Percentiles rank a stretch among this genome's conserved stretches.
phyloP scores from a whole-genome alignment of 1,140 invertebrate species.

The Aphis craccivora region DNA sequence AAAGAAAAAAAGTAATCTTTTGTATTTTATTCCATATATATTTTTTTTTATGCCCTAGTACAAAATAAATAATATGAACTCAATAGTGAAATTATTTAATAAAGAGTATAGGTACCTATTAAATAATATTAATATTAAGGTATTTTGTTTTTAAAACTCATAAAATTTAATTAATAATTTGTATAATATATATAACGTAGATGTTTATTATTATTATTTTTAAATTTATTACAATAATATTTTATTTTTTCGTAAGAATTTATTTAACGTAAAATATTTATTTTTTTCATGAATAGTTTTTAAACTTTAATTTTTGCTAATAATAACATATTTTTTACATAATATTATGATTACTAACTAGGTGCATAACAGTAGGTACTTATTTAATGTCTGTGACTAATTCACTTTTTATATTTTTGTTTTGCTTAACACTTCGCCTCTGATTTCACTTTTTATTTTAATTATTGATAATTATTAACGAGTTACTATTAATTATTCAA shows the following conservation, averaged over 20 bases:
- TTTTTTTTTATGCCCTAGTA: neutral
- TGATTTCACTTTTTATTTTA: neutral
- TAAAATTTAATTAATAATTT: neutral
- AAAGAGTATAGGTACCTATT: neutral
- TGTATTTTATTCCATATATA: neutral
- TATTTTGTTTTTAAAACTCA: neutral
- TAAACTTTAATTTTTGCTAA: neutral
- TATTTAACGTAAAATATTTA: neutral
- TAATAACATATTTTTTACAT: neutral
- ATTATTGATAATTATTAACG: neutral
- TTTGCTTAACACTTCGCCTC: neutral
- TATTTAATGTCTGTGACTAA: neutral
- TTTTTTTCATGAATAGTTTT: neutral
- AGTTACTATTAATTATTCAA: neutral
- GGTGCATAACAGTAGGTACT: neutral
- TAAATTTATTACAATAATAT: neutral
- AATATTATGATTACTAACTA: neutral
- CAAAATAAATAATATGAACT: neutral
- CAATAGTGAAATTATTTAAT: neutral
- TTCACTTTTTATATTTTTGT: neutral
- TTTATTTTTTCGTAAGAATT: neutral
- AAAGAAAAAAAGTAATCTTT: constrained; percentile 30
- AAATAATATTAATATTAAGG: neutral
- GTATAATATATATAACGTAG: neutral
- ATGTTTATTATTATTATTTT: neutral